phyloP scores from a whole-genome alignment of 2,888 invertebrate genomes.

The Amphiduros pacificus region DNA sequence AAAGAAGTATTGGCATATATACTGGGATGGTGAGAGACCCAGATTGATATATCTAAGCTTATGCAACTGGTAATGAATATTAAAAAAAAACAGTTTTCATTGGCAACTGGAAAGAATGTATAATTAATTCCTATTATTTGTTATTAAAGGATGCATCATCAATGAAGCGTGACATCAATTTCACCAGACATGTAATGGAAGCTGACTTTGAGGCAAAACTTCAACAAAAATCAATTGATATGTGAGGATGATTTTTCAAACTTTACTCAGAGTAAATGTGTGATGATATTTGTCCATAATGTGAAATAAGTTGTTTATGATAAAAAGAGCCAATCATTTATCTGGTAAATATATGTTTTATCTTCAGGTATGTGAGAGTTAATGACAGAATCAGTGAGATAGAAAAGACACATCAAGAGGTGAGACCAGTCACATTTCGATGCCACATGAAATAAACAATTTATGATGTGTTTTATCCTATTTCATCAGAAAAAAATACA shows the following conservation, averaged over 20 bases:
- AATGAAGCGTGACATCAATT: constrained; percentile 50
- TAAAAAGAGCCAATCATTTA: too few relatives aligned
- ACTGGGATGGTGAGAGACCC: too few relatives aligned
- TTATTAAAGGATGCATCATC: constrained; percentile 46
- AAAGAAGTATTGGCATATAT: too few relatives aligned
- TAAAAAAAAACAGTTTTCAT: too few relatives aligned
- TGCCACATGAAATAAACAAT: not conserved
- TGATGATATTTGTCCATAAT: too few relatives aligned
- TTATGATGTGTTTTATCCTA: not conserved
- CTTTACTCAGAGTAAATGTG: too few relatives aligned
- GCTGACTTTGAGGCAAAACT: constrained; percentile 54
- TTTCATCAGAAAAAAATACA: not conserved
- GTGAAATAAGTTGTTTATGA: too few relatives aligned
- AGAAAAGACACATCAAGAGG: constrained; percentile 54
- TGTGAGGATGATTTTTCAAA: constrained; percentile 42
- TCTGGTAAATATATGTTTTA: too few relatives aligned
- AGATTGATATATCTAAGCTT: too few relatives aligned
- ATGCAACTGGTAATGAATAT: too few relatives aligned
- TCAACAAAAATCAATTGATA: constrained; percentile 48
- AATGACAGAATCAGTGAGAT: constrained; percentile 54
- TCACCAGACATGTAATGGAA: constrained; percentile 52
- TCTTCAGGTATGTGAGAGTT: constrained; percentile 51
- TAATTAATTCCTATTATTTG: too few relatives aligned
- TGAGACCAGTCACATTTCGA: constrained; percentile 27
- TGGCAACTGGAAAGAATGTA: too few relatives aligned